Percentiles rank a stretch among this genome's conserved stretches.
phyloP scores from a whole-genome alignment of 2,113 vertebrate species.

The Paraplagusia blochii region DNA sequence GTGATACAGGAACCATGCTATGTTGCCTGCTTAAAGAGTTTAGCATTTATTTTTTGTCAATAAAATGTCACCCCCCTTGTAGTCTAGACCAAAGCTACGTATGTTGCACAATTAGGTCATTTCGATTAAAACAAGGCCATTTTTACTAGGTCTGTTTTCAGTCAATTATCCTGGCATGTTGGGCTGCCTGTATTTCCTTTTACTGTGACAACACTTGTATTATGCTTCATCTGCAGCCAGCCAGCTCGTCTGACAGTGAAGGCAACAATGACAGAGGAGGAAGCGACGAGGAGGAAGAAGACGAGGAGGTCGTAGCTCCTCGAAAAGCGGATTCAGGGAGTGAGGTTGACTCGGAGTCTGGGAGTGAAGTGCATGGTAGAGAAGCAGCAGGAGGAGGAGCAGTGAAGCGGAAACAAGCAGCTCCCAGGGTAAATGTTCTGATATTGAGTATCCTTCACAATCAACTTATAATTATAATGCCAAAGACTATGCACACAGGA shows the following conservation, averaged over 20 bases:
- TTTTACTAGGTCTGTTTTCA: too few relatives aligned
- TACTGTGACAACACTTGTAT: not conserved
- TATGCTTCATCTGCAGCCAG: conserved; percentile 67
- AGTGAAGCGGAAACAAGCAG: conserved; percentile 72
- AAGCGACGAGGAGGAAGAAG: conserved; percentile 63
- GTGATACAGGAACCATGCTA: too few relatives aligned
- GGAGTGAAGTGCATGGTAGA: conserved; percentile 80
- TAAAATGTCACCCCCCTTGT: too few relatives aligned
- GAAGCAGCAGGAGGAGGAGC: conserved; percentile 60
- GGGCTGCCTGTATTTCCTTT: not conserved
- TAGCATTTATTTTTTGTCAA: too few relatives aligned
- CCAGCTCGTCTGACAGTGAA: conserved; percentile 92
- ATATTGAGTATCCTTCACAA: not conserved
- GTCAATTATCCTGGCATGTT: too few relatives aligned
- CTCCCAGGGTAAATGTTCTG: conserved; percentile 64
- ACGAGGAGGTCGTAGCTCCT: conserved; percentile 76
- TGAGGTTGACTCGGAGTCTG: conserved; percentile 84
- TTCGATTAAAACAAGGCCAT: too few relatives aligned
- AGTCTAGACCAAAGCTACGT: too few relatives aligned
- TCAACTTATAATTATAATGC: not conserved
- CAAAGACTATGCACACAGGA: not conserved
- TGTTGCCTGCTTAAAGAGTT: too few relatives aligned
- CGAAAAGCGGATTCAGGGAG: conserved; percentile 71
- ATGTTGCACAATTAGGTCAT: too few relatives aligned
- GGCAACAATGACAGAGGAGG: conserved; percentile 77